These are phyloP conservation scores for Lutjanus erythropterus DNA, from an alignment of 2,113 vertebrate species.

Conservation along the genomic window DNA sequence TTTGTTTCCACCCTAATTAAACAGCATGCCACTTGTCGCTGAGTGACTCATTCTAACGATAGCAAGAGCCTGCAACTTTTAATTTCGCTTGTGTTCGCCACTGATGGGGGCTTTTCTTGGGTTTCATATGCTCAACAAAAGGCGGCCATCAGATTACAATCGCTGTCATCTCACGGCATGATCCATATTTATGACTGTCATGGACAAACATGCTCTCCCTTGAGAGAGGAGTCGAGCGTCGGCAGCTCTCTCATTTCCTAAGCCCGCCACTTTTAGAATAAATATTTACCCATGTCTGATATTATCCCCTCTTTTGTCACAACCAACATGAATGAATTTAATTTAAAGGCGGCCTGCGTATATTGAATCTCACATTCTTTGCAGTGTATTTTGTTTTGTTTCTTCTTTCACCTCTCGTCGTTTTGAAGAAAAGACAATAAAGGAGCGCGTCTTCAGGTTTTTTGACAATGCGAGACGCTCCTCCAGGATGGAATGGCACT, in stretches of 20 bases:
- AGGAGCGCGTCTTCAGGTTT: slow-evolving; percentile 3
- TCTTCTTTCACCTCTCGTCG: neutral
- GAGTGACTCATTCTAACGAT: slow-evolving; percentile 43
- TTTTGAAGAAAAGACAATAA: slow-evolving; percentile 20
- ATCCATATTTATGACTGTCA: slow-evolving; percentile 82
- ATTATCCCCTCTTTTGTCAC: slow-evolving; percentile 70
- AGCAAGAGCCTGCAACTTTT: slow-evolving; percentile 56
- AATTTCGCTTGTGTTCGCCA: slow-evolving; percentile 36
- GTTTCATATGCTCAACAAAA: slow-evolving; percentile 64
- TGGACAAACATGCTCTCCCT: slow-evolving; percentile 58
- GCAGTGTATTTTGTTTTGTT: slow-evolving; percentile 25
- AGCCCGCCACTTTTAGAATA: slow-evolving; percentile 52
- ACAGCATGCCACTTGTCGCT: slow-evolving; percentile 49
- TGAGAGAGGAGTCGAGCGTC: slow-evolving; percentile 31
- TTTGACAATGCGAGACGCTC: slow-evolving; percentile 23
- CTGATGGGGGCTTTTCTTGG: slow-evolving; percentile 33
- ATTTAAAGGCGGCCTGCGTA: slow-evolving; percentile 49
- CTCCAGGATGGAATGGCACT: slow-evolving; percentile 41
- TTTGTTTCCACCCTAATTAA: slow-evolving; percentile 71
- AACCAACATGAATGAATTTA: slow-evolving; percentile 62
- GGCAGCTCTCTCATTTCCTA: slow-evolving; percentile 78
- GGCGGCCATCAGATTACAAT: slow-evolving; percentile 68
- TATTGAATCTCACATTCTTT: slow-evolving; percentile 47
- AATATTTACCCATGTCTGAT: slow-evolving; percentile 71
- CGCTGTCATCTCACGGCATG: slow-evolving; percentile 56